Conservation (phyloP, 2,888 invertebrate genomes). For the Dorcus parallelipipedus region DNA sequence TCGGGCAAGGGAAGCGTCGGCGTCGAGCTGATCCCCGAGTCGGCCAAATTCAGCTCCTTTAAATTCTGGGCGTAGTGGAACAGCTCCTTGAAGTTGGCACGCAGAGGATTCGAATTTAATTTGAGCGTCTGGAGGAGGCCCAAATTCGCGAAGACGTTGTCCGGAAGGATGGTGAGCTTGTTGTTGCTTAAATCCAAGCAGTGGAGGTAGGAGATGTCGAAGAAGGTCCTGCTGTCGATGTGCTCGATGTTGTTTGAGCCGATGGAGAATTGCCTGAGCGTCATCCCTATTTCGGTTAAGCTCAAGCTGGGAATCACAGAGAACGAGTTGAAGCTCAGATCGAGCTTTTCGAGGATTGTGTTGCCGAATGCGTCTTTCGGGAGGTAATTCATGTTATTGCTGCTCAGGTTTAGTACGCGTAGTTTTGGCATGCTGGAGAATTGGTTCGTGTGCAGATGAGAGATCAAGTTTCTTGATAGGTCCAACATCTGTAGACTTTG, state of each 20-base stretch:
- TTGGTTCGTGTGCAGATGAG: constrained; percentile 74
- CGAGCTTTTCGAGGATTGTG: constrained; percentile 75
- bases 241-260: constrained; percentile 79
- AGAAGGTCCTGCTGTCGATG: constrained; percentile 83
- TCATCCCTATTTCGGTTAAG: constrained; percentile 74
- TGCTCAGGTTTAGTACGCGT: constrained; percentile 68
- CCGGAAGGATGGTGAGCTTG: constrained; percentile 78
- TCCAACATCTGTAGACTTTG: constrained; percentile 75
- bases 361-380: constrained; percentile 77
- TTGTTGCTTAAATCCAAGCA: constrained; percentile 76
- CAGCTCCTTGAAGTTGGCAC: constrained; percentile 83
- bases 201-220: constrained; percentile 75
- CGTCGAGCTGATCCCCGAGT: constrained; percentile 71
- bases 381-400: constrained; percentile 69
- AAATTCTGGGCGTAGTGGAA: constrained; percentile 83
- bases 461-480: constrained; percentile 71
- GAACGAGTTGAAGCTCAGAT: constrained; percentile 75
- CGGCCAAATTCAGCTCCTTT: constrained; percentile 71
- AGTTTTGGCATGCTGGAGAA: constrained; percentile 74
- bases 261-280: constrained; percentile 73
- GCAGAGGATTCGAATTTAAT: constrained; percentile 74
- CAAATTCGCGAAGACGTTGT: constrained; percentile 83
- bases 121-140: constrained; percentile 75
- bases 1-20: constrained; percentile 76
- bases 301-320: constrained; percentile 74